phyloP scores from a whole-genome alignment of 2,113 vertebrate genomes.

The Andinoacara biseriatus region DNA sequence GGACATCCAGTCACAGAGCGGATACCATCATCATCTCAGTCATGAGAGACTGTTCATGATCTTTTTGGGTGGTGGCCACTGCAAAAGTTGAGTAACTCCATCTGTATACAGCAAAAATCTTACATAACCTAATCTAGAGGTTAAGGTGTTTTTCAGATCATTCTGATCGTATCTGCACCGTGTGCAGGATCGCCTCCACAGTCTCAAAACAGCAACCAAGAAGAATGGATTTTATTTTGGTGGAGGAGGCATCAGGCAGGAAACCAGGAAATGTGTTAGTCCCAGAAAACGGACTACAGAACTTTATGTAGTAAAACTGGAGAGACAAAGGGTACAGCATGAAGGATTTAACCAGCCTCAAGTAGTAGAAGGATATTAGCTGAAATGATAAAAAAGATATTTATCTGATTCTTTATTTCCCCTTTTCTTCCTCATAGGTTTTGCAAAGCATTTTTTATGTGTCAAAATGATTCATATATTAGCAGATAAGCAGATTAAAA shows the following conservation, averaged over 20 bases:
- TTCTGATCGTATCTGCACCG: not conserved
- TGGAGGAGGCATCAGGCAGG: no score
- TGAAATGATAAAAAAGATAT: not conserved
- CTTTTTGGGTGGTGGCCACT: not conserved
- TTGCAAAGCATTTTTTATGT: not conserved
- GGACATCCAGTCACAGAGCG: not conserved
- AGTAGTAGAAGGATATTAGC: rapidly evolving
- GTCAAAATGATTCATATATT: not conserved
- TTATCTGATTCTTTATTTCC: not conserved
- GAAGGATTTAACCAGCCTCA: rapidly evolving
- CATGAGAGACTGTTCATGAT: rapidly evolving
- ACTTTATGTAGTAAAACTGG: no score
- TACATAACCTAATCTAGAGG: not conserved
- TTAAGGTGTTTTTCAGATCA: not conserved
- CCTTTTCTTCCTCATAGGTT: not conserved
- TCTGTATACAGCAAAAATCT: rapidly evolving
- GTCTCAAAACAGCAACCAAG: no score
- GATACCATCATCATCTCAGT: no score
- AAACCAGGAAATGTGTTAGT: no score
- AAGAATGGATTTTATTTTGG: no score
- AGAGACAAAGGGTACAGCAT: not conserved
- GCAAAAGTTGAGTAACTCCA: not conserved
- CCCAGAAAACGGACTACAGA: no score
- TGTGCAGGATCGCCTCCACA: not conserved
- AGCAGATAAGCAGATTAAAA: rapidly evolving